Evolutionary conservation across 1,140 invertebrate genomes (phyloP).

Genomic region (Lithobius niger): DNA sequence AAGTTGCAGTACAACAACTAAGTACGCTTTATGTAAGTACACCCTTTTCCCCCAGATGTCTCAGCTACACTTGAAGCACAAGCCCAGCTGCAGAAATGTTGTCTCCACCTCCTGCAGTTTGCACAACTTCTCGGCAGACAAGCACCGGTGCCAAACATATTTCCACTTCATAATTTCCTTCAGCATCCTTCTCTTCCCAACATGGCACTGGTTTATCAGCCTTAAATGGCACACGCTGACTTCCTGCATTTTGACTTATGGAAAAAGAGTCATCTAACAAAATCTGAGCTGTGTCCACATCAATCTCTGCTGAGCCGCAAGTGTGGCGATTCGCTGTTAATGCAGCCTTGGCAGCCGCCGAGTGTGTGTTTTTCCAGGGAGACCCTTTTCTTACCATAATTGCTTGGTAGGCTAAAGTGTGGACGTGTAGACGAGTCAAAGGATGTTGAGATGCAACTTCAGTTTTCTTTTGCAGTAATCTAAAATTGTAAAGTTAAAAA

Average conservation of each 20-base stretch:
- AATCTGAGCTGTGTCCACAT: conserved; percentile 50
- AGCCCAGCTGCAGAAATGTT: conserved; percentile 76
- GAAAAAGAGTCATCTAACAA: conserved; percentile 77
- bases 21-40: no score
- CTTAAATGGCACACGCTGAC: conserved; percentile 46
- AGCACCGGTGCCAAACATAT: conserved; percentile 73
- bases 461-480: no score
- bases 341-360: conserved; percentile 69
- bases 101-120: conserved; percentile 76
- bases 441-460: conserved; percentile 31
- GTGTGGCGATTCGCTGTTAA: conserved; percentile 72
- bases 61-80: conserved; percentile 55
- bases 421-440: conserved; percentile 66
- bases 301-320: conserved; percentile 57
- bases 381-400: conserved; percentile 54
- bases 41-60: no score
- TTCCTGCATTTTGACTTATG: conserved; percentile 40
- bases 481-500: no score
- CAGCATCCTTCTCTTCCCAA: conserved; percentile 50
- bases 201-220: conserved; percentile 55
- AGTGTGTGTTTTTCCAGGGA: conserved; percentile 58
- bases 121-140: conserved; percentile 64
- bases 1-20: no score
- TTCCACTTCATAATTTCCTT: conserved; percentile 38
- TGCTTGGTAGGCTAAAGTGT: conserved; percentile 75